phyloP scores from a whole-genome alignment of 2,113 vertebrate species.

The Chionodraco myersi region DNA sequence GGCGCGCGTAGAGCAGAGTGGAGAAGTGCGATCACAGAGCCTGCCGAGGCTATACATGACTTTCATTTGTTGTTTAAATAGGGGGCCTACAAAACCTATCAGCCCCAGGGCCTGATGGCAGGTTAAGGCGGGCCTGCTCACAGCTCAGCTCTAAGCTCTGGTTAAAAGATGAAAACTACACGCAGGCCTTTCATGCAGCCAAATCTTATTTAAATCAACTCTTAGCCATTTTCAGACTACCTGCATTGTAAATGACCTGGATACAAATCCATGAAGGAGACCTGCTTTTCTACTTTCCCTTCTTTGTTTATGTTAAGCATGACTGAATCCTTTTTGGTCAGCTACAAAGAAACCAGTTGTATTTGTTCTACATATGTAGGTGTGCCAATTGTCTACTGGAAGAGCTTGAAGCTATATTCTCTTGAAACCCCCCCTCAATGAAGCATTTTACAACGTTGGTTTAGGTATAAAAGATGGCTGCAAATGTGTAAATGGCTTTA shows the following conservation, averaged over 20 bases:
- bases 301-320: constrained; percentile 2
- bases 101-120: too few relatives aligned
- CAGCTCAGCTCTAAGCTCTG: neutral
- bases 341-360: constrained; percentile 31
- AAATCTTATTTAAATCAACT: neutral
- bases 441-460: neutral
- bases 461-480: too few relatives aligned
- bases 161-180: neutral
- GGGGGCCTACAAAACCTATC: too few relatives aligned
- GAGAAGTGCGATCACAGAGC: too few relatives aligned
- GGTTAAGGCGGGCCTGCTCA: too few relatives aligned
- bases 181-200: neutral
- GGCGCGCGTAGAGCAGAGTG: too few relatives aligned
- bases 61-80: too few relatives aligned
- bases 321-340: neutral
- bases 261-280: neutral
- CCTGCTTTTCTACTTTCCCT: constrained; percentile 17
- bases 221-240: neutral
- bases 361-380: neutral
- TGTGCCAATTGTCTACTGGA: neutral
- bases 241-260: neutral
- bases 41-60: too few relatives aligned
- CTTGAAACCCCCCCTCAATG: neutral
- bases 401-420: neutral
- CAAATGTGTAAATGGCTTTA: too few relatives aligned